Evolutionary conservation across 2,888 invertebrate species (phyloP).

Genomic region (Phalera bucephala): DNA sequence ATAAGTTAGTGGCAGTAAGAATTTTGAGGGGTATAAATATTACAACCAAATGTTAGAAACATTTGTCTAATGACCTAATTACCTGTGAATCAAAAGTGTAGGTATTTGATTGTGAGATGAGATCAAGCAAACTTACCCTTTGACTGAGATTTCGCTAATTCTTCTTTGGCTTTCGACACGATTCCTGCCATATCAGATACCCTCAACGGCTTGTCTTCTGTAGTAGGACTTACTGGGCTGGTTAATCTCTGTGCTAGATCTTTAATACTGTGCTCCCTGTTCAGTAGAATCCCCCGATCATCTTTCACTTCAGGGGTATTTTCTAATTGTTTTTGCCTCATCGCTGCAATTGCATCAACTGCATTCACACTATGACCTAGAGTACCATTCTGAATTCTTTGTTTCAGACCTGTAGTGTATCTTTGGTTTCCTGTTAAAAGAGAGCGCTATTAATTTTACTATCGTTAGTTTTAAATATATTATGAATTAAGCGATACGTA

Average conservation of each 20-base stretch:
- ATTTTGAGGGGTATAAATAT: too few species aligned
- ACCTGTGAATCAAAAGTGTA: too few species aligned
- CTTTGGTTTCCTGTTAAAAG: conserved; percentile 76
- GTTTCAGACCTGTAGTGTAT: conserved; percentile 82
- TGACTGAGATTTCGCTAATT: conserved; percentile 93
- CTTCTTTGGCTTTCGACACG: conserved; percentile 96
- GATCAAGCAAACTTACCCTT: conserved; percentile 82
- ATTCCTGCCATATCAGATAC: conserved; percentile 94
- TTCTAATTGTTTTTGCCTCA: conserved; percentile 82
- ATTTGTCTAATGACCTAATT: too few species aligned
- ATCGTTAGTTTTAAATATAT: neutral
- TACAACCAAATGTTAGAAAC: too few species aligned
- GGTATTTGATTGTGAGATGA: too few species aligned
- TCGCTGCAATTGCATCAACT: conserved; percentile 62
- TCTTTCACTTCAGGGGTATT: conserved; percentile 81
- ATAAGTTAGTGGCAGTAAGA: neutral
- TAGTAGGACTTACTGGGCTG: conserved; percentile 82
- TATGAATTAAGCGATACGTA: conserved; percentile 6
- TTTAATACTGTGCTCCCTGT: conserved; percentile 93
- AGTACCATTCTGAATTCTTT: conserved; percentile 84
- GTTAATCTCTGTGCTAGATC: conserved; percentile 93
- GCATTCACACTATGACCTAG: conserved; percentile 77
- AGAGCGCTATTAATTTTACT: neutral
- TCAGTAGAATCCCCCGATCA: conserved; percentile 86
- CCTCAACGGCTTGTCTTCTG: conserved; percentile 85